Evolutionary conservation across 2,113 vertebrate species (phyloP), one percentile per base, ranked within the genome.

Genomic region (Hyperopisus bebe): DNA sequence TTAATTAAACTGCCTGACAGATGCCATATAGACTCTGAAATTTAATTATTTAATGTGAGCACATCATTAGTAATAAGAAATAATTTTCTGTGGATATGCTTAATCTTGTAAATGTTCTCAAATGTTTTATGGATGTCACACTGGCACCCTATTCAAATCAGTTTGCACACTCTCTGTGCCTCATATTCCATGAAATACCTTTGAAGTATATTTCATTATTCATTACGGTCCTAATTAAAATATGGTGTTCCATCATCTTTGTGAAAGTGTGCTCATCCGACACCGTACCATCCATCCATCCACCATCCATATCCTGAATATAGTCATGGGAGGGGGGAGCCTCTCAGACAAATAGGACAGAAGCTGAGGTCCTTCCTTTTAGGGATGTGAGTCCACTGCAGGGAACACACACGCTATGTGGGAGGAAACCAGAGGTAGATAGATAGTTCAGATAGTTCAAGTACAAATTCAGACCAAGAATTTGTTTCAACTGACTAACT

Each of bases 1-100:
- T 90, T 90, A 90, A 90, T 90, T 90, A 90, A 90, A 90, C 46
- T 46, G 85, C 89, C 89, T 90, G 89, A 87, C 89, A 90, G 84
- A 62, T 90, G 89, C 89, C 89, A 90, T 87, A 90, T 82, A 87
- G 46, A 48, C 89, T 74, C 47, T 21, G 89, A 58, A 86, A 90
- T 90, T 90, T 70, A 90, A 90, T 90, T 87, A 87, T 90, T 89
- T 90, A 87, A 87, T 87, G 89, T 44, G 85, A 90, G 58, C 85
- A 86, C 89, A 90, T 90, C 85, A 90, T 90, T 87, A 90, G 89
- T 90, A 31, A 90, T 87, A 77, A 90, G 66, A 53, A 86, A 90
- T 87, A 10, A 87, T 90, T 90, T 90, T 55, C 47, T 80, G 47
- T 39, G 58, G 89, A 46, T 62, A 46, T 50, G 85, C 89, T 77